These are phyloP conservation scores for Leptinotarsa haldemani DNA, from an alignment of 2,888 invertebrate genomes.

Conservation along the genomic window DNA sequence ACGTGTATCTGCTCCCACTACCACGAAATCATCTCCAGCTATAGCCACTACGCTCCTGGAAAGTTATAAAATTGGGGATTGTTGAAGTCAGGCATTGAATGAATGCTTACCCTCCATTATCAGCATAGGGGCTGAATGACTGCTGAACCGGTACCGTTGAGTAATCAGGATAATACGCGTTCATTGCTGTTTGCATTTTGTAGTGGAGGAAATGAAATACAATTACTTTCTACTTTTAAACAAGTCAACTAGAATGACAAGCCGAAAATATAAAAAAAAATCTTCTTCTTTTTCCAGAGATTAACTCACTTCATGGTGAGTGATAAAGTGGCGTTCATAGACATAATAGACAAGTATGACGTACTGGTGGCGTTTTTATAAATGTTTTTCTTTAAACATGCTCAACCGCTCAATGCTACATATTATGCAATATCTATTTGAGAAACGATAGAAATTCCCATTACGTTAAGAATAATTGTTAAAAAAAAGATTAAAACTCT, in stretches of 20 bases:
- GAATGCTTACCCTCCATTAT: conserved; percentile 79
- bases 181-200: conserved; percentile 32
- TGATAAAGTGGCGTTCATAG: too few relatives aligned
- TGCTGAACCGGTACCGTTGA: conserved; percentile 63
- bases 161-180: conserved; percentile 59
- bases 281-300: too few relatives aligned
- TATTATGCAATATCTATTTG: too few relatives aligned
- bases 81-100: too few relatives aligned
- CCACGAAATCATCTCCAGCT: conserved; percentile 93
- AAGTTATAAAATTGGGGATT: conserved; percentile 36
- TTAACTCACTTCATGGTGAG: too few relatives aligned
- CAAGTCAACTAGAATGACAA: conserved; percentile 29
- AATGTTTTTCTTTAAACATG: too few relatives aligned
- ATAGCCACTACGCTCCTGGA: conserved; percentile 93
- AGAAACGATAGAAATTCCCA: too few relatives aligned
- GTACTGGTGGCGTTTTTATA: too few relatives aligned
- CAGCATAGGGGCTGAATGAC: conserved; percentile 77
- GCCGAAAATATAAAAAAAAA: conserved; percentile 19
- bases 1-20: conserved; percentile 96
- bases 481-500: too few relatives aligned
- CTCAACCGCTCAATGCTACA: too few relatives aligned
- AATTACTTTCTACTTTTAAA: background rate
- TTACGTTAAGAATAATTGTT: too few relatives aligned
- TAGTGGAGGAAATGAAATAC: background rate
- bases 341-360: too few relatives aligned